Evolutionary conservation across 2,113 vertebrate species (phyloP), one percentile per base, ranked within the genome.

Genomic region (Vanacampus margaritifer): DNA sequence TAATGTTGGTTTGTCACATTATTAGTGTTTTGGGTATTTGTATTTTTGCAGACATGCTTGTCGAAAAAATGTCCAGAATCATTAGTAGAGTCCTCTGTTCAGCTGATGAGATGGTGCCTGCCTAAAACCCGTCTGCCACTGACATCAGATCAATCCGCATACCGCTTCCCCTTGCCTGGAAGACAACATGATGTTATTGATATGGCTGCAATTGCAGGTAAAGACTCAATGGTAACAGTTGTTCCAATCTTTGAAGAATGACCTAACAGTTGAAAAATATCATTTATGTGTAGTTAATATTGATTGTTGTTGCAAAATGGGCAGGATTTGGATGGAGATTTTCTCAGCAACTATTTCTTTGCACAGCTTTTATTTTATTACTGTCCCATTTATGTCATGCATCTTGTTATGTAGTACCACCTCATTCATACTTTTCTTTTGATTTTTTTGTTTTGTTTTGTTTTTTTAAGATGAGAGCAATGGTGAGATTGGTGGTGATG

Each of bases 41-140:
- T 67, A 35, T 67, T 45, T 71, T 7, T 63, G 19, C 81, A 98
- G 96, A 89, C 81, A 37, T 91, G 87, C 71, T 74, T 94, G 53
- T 74, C 78, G 23, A 88, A 69, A 61, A 88, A 84, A 73, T 82
- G 39, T 39, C 37, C 90, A 59, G 92, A 94, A 73, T 82, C 89
- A 3, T 60, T 96, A 23, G 61, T 90, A 67, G 91, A 87, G 13
- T 73, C 80, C 0, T 86, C 69, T 0, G 80, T 92, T 51, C 94
- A 95, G 76, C 90, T 96, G 74, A 92, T 98, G 84, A 92, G 96
- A 61, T 95, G 92, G 28, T 95, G 95, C 63, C 88, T 89, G 51
- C 94, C 95, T 1, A 94, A 89, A 83, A 87, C 86, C 3, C 76
- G 64, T 6, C 82, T 98, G 13, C 95, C 94, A 26, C 65, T 95